Evolutionary conservation across 2,797 vertebrate species (phyloP), one percentile per base, ranked within the genome.

Genomic region (Otolemur crassicaudatus): DNA sequence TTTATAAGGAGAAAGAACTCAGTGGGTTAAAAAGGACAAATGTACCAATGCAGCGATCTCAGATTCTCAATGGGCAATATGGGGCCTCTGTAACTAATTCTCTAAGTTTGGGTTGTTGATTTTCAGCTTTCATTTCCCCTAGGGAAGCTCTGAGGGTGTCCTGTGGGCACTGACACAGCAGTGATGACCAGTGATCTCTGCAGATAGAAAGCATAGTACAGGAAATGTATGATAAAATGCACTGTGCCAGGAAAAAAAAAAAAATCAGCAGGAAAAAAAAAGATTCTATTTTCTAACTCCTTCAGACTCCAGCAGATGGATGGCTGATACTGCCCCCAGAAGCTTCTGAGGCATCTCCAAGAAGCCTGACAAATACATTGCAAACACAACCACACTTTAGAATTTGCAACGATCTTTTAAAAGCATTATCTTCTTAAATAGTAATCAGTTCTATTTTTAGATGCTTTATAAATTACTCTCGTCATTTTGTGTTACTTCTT

Each of bases 381-480:
- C 16, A 88, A 34, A n/a, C 11, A 37, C 0, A 70, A 8, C 10
- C 9, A 3, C 19, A 58, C 9, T 80, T 84, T 25, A 23, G 40
- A 79, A 82, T 58, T 67, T 63, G n/a, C 12, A 29, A 49, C 12
- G 2, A 2, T 34, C 20, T 86, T 91, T 91, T 60, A 34, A 87
- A 80, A 86, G 23, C 19, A 7, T 49, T 34, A 37, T 65, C 27
- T 61, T 37, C 10, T n/a, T 77, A 43, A 16, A 69, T 49, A 85
- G 10, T 40, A 49, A 79, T 69, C 25, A 49, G 3, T 77, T 72
- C 20, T 2, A 81, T 29, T 84, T 95, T 37, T 56, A 43, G 20
- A 23, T 29, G 72, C 13, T 81, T 53, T 58, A 69, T 63, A 91
- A 65, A 56, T 89, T 31, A 40, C 6, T 92, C 90, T 90, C n/a